Evolutionary conservation across 2,797 vertebrate genomes (phyloP).

Genomic region (Falco berigora): DNA sequence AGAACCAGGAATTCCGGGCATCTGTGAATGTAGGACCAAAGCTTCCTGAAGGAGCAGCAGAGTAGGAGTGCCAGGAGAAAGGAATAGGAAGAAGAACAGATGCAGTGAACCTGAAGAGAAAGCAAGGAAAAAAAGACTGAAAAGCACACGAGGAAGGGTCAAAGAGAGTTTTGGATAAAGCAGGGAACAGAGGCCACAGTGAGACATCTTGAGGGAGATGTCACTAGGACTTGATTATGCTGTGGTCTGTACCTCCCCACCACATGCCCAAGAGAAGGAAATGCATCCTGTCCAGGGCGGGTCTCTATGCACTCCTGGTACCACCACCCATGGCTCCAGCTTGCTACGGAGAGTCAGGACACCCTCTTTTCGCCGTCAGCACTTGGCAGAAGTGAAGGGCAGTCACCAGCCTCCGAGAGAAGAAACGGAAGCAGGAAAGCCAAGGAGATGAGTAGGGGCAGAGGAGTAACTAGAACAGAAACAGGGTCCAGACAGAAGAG

Average conservation of each 20-base stretch:
- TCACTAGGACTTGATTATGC: not conserved
- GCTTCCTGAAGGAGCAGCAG: not conserved
- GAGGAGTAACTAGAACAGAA: not conserved
- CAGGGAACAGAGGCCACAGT: accelerated
- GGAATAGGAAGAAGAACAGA: not conserved
- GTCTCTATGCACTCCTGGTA: not conserved
- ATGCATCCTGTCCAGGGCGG: not conserved
- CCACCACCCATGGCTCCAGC: not conserved
- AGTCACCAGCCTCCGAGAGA: not conserved
- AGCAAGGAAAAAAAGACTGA: not conserved
- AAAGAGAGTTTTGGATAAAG: not conserved
- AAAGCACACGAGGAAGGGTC: not conserved
- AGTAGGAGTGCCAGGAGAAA: not conserved
- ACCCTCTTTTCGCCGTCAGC: not conserved
- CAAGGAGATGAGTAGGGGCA: not conserved
- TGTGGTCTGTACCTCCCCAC: not conserved
- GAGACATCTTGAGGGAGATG: not conserved
- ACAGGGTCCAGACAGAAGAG: not conserved
- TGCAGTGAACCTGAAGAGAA: not conserved
- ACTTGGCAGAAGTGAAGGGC: not conserved
- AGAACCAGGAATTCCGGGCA: not conserved
- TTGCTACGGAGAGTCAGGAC: not conserved
- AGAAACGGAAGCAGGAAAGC: not conserved
- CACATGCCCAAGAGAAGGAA: not conserved
- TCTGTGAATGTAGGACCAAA: not conserved